A percentile compares a stretch with the other conserved stretches of the same genome.
phyloP scores from a whole-genome alignment of 30 jellyfish, hydroid and myxozoan species.

The Sanderia malayensis region DNA sequence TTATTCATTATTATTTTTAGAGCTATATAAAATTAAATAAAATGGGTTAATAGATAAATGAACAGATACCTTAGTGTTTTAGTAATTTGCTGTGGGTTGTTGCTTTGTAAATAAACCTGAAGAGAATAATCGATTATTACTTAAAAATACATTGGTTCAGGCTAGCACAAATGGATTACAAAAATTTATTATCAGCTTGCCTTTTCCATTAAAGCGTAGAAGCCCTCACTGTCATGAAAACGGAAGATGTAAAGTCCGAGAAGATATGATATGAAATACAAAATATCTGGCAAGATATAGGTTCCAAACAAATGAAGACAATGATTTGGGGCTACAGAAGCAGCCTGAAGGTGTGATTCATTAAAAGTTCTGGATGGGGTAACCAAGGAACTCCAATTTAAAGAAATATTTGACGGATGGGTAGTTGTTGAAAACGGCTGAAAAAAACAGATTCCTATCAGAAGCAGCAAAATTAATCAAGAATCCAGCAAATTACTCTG shows the following conservation, averaged over 20 bases:
- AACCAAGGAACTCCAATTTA: conserved; percentile 56
- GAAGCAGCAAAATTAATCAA: no score
- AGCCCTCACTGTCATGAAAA: conserved; percentile 89
- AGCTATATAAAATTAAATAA: no score
- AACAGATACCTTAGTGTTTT: conserved; percentile 78
- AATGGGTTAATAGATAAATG: no score
- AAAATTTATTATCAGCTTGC: conserved; percentile 21
- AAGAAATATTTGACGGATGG: neutral
- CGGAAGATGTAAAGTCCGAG: conserved; percentile 91
- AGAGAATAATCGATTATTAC: neutral
- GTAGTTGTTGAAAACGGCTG: neutral
- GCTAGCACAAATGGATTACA: neutral
- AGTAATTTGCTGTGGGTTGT: conserved; percentile 73
- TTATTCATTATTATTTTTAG: no score
- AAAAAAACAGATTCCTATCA: neutral
- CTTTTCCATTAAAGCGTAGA: conserved; percentile 97
- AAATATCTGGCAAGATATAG: conserved; percentile 74
- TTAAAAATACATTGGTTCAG: neutral
- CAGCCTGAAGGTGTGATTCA: neutral
- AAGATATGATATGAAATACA: conserved; percentile 84
- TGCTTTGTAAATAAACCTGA: conserved; percentile 87
- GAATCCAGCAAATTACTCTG: no score
- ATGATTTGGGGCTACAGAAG: conserved; percentile 5
- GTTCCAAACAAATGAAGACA: conserved; percentile 91
- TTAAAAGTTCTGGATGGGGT: conserved; percentile 46